Base-by-base conservation (phyloP, 1,140 invertebrate species). In the Drosophila insularis region DNA sequence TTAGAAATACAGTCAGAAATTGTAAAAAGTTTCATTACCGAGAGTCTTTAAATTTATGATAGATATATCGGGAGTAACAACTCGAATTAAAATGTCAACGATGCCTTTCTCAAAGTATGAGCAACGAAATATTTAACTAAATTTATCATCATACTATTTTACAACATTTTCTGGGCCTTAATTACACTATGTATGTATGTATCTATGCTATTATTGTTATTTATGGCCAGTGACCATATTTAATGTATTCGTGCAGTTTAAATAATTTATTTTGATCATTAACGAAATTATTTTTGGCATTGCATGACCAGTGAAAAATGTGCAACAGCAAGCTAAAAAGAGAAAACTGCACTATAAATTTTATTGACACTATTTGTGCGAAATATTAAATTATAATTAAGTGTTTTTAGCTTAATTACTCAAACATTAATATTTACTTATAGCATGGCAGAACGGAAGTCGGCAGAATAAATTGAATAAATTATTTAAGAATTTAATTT, bases 331-430 rank as follows among this genome's bases (percentile, higher is more conserved):
- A 46, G n/a, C 43, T 19, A 46, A 50, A 50, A 50, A 50, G 8
- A 21, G 19, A 50, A 50, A 50, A 50, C 1, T 21, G 17, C 7
- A 50, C 65, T 55, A 70, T 74, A 72, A 74, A 72, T 60, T 64
- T 60, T 74, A 71, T 74, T 74, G 71, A 72, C 71, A 74, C 68
- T 73, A 39, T 64, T 63, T 63, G 40, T 56, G 59, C 21, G 68
- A 63, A 55, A 71, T 71, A 73, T 73, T 39, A 64, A 73, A 73
- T 59, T 73, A 73, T 73, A 73, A 73, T 72, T 40, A 72, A 74
- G 71, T 74, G 56, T 54, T 66, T 66, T 13, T 27, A 31, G 13
- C 69, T 40, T 65, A 74, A 72, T 74, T 72, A 66, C 61, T 60
- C 43, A 50, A 50, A 21, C 43, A 50, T 50, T 66, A 72, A 66